Evolutionary conservation across 2,888 invertebrate genomes (phyloP).

Genomic region (Yponomeuta cagnagella): DNA sequence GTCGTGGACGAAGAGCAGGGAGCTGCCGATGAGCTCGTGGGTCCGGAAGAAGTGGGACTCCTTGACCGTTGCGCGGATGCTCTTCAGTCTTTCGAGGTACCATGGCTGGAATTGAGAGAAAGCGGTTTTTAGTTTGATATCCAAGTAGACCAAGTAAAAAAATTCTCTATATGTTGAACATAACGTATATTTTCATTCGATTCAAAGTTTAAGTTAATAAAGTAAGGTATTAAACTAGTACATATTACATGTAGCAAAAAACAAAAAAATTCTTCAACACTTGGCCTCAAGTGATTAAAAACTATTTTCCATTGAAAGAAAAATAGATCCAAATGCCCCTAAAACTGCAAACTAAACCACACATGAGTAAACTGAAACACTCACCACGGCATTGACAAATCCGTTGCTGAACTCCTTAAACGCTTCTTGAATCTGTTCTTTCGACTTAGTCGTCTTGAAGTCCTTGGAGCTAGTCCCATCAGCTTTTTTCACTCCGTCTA

Average conservation of each 20-base stretch:
- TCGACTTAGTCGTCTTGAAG: conserved; percentile 94
- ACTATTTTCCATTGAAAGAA: too few relatives aligned
- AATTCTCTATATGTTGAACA: too few relatives aligned
- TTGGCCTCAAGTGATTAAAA: too few relatives aligned
- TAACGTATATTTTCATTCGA: too few relatives aligned
- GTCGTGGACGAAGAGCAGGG: conserved; percentile 96
- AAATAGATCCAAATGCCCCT: too few relatives aligned
- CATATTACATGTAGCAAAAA: too few relatives aligned
- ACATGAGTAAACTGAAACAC: conserved; percentile 34
- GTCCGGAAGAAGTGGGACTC: conserved; percentile 92
- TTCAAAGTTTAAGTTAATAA: too few relatives aligned
- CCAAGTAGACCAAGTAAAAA: too few relatives aligned
- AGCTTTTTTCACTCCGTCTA: conserved; percentile 94
- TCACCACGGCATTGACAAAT: conserved; percentile 86
- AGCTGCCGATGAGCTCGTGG: conserved; percentile 97
- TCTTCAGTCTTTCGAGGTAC: conserved; percentile 89
- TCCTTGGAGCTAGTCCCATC: conserved; percentile 95
- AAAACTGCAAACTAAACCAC: too few relatives aligned
- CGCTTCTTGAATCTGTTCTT: conserved; percentile 86
- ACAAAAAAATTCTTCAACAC: too few relatives aligned
- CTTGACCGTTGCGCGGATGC: conserved; percentile 87
- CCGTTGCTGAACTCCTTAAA: conserved; percentile 88
- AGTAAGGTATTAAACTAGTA: too few relatives aligned
- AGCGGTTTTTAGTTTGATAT: neutral
- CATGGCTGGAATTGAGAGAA: conserved; percentile 78